These are phyloP conservation scores for Drosophila ogumai DNA, from an alignment of 1,140 invertebrate species.

Conservation along the genomic window DNA sequence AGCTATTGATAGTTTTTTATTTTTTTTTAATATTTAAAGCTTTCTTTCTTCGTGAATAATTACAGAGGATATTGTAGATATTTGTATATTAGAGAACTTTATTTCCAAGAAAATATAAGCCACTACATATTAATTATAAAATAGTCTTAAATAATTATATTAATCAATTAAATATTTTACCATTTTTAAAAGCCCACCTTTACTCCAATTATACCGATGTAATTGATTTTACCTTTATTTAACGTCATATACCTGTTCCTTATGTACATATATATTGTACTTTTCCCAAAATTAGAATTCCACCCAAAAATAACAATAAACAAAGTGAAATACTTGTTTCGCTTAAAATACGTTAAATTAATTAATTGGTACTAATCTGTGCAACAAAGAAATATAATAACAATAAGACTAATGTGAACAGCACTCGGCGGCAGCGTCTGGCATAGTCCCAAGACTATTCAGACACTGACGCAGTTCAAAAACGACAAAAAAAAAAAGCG, in stretches of 20 bases:
- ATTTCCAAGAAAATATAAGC: too few relatives aligned
- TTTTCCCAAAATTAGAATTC: slow-evolving; percentile 20
- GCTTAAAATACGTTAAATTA: slow-evolving; percentile 51
- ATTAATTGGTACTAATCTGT: slow-evolving; percentile 61
- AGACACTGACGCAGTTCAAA: slow-evolving; percentile 3
- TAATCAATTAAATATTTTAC: too few relatives aligned
- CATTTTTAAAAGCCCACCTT: too few relatives aligned
- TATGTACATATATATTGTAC: not conserved
- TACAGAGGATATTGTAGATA: too few relatives aligned
- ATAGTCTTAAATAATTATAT: too few relatives aligned
- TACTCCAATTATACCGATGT: slow-evolving; percentile 15
- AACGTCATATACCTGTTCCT: slow-evolving; percentile 29
- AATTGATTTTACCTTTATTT: not conserved
- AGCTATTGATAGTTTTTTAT: too few relatives aligned
- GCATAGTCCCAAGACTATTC: slow-evolving; percentile 37
- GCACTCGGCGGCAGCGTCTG: slow-evolving; percentile 20
- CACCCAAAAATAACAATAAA: slow-evolving; percentile 20
- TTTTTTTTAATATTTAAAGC: too few relatives aligned
- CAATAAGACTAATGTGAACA: slow-evolving; percentile 40
- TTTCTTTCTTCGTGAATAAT: too few relatives aligned
- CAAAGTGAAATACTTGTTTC: slow-evolving; percentile 60
- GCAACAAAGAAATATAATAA: slow-evolving; percentile 52
- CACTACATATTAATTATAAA: too few relatives aligned
- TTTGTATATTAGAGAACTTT: too few relatives aligned
- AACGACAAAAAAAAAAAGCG: slow-evolving; percentile 3